Evolutionary conservation across 2,888 invertebrate species (phyloP), one percentile per base, ranked within the genome.

Genomic region (Eustalomyia histrio): DNA sequence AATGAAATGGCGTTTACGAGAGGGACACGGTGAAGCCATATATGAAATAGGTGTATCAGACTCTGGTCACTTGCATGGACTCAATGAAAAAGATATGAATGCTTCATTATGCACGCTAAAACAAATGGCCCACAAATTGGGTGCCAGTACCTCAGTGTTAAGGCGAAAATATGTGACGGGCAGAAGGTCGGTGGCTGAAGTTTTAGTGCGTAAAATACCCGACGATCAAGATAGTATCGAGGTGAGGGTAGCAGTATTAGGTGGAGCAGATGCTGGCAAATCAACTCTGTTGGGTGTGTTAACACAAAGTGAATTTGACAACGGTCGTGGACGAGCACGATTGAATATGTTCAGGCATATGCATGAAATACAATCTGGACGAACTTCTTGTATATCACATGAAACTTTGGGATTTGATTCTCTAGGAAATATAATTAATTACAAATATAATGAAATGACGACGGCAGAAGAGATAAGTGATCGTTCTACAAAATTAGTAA

Each of bases 1-100:
- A 94, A 94, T 99, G 93, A 99, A 99, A 92, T 99, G 99, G 99
- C 93, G 99, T 0, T 92, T 99, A 10, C 94, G 97, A 0, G 97
- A 98, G 90, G 97, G 99, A 33, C 96, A 97, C 84, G 99, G 99
- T 0, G 97, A 97, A 90, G 99, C 99, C 0, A 97, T 99, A 83
- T 99, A 99, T 91, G 98, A 99, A 91, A 96, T 99, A 64, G 99
- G 99, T 0, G 97, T 97, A 2, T 95, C 97, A 76, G 97, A 97
- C 91, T 96, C 95, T 86, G 98, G 98, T 0, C 93, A 95, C 67
- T 92, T 99, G 84, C 93, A 95, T 10, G 99, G 99, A 4, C 92
- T 99, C 7, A 94, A 94, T 0, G 94, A 94, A 71, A 92, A 93
- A 10, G 97, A 98, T 73, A 95, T 99, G 92, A 93, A 94, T n/a